A percentile compares a stretch with the other conserved stretches of the same genome.
Conservation (phyloP, 92 coral and sea anemone species). For the Epizoanthus illoricatus region DNA sequence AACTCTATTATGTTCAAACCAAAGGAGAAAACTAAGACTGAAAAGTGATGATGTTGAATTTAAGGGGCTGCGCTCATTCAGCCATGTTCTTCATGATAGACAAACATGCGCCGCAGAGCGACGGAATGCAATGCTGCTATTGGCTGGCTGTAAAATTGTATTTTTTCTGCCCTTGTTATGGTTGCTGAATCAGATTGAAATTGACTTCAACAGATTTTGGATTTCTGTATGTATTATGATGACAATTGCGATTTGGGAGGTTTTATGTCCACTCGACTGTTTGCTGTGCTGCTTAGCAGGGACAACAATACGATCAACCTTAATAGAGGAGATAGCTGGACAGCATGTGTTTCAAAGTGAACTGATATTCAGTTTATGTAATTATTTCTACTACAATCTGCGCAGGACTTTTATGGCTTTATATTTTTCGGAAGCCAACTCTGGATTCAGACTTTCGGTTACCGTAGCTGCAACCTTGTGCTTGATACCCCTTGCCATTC, state of each 20-base stretch:
- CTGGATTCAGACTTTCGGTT: not conserved
- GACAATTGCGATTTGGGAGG: not conserved
- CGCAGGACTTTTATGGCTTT: not conserved
- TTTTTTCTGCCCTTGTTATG: not conserved
- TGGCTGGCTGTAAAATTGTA: not conserved
- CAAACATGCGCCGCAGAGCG: not conserved
- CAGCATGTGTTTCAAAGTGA: not conserved
- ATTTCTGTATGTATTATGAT: not conserved
- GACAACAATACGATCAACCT: not conserved
- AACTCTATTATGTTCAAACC: too few species aligned
- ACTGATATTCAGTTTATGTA: not conserved
- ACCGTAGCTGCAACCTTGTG: not conserved
- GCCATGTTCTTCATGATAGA: not conserved
- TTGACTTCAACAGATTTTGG: not conserved
- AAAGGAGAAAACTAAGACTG: too few species aligned
- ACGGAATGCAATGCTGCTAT: not conserved
- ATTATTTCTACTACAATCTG: not conserved
- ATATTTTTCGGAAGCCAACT: not conserved
- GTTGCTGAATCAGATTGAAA: too few species aligned
- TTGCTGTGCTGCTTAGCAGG: not conserved
- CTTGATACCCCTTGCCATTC: not conserved
- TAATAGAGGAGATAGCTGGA: slow-evolving; percentile 3
- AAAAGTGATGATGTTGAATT: too few species aligned
- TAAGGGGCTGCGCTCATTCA: too few species aligned
- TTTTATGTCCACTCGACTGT: not conserved